Evolutionary conservation across 2,888 invertebrate species (phyloP), one percentile per base, ranked within the genome.

Genomic region (Drymonia ruficornis): DNA sequence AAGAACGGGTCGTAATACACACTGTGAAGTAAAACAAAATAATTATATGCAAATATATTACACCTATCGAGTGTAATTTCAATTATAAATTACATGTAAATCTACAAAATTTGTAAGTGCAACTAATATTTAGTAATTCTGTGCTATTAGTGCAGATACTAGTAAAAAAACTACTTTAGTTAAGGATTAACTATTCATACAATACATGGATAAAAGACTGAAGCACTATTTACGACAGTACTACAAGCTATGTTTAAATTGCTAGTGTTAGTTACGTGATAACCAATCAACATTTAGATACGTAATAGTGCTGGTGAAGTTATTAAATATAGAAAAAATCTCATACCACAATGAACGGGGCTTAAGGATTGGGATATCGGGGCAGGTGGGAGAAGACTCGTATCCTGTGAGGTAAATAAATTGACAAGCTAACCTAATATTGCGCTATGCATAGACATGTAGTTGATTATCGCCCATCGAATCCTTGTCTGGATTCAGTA

Each of bases 1-100:
- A 98, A 94, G 95, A 98, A 98, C 80, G 98, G 98, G 94, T 98
- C 98, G 94, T 98, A 98, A 94, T 98, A 98, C 73, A 98, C 96
- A 93, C 98, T 97, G 93, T 91, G 95, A 93, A 86, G 85, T 78
- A 76, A 81, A 84, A 78, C 38, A 64, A 53, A 31, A 49, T 8
- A 36, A 50, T 50, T 31, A 49, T 45, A 23, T 12, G 0, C n/a
- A 9, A 42, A 34, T 46, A n/a, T 42, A 12, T 52, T 19, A 45
- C 29, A 23, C 18, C 19, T 45, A 36, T 5, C 36, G 4, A 36
- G 36, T 36, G 5, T 13, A n/a, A 11, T n/a, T 36, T 36, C 1
- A 36, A 36, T 36, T 0, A 36, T n/a, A n/a, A 36, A 11, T 36
- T 36, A 36, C 4, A 36, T 36, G 46, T 63, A 70, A n/a, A 51